Evolutionary conservation across 1,140 invertebrate genomes (phyloP).

Genomic region (Papilio glaucus): DNA sequence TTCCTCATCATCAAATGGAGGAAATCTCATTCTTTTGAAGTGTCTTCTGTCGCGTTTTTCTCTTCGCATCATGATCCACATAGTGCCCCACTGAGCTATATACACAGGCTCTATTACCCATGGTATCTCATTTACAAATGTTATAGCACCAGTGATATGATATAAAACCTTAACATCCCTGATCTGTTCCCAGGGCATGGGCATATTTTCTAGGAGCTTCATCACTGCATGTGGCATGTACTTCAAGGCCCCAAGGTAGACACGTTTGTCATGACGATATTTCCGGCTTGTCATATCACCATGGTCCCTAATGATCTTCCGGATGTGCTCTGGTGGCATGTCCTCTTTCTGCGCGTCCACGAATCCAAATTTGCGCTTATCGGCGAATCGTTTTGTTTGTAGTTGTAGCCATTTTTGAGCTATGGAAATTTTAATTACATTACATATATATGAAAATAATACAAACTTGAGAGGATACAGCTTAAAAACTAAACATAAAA

Average conservation of each 20-base stretch:
- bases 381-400: slow-evolving; percentile 98
- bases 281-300: slow-evolving; percentile 99
- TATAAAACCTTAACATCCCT: slow-evolving; percentile 98
- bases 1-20: slow-evolving; percentile 99
- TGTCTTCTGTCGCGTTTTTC: slow-evolving; percentile 99
- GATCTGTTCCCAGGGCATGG: slow-evolving; percentile 99
- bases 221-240: slow-evolving; percentile 99
- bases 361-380: slow-evolving; percentile 99
- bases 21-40: slow-evolving; percentile 99
- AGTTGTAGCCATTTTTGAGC: slow-evolving; percentile 99
- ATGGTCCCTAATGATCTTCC: slow-evolving; percentile 99
- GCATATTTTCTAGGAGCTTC: slow-evolving; percentile 99
- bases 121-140: slow-evolving; percentile 99
- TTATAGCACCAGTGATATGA: slow-evolving; percentile 99
- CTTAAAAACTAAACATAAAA: too few relatives aligned
- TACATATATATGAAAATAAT: too few relatives aligned
- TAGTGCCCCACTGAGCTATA: slow-evolving; percentile 99
- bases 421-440: slow-evolving; percentile 68
- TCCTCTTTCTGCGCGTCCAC: slow-evolving; percentile 99
- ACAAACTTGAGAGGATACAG: too few relatives aligned
- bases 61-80: slow-evolving; percentile 99
- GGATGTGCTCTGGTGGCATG: slow-evolving; percentile 99
- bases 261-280: slow-evolving; percentile 99
- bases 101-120: slow-evolving; percentile 99
- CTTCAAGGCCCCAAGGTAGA: slow-evolving; percentile 98